These are phyloP conservation scores for Crepidodera aurea DNA, from an alignment of 2,888 invertebrate species.

Conservation along the genomic window DNA sequence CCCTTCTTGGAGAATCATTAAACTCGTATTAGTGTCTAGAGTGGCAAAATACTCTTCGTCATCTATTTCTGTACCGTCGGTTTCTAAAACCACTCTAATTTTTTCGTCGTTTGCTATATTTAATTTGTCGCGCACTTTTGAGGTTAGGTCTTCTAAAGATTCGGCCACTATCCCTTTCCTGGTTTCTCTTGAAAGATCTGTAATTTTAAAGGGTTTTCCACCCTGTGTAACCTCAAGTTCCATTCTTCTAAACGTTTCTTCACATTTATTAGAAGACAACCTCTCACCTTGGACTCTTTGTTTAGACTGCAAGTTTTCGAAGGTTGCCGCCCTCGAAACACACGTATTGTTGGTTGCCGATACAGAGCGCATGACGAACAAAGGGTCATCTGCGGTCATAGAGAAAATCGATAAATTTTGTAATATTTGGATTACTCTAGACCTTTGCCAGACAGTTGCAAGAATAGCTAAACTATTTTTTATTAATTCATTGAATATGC, in stretches of 20 bases:
- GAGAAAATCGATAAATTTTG: conserved; percentile 32
- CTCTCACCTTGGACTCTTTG: conserved; percentile 9
- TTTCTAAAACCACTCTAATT: conserved; percentile 85
- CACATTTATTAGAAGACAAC: conserved; percentile 7
- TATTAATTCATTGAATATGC: neutral
- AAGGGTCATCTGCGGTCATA: conserved; percentile 47
- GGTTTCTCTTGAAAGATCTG: conserved; percentile 80
- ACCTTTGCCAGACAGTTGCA: conserved; percentile 5
- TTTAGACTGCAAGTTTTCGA: conserved; percentile 24
- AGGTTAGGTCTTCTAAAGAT: conserved; percentile 79
- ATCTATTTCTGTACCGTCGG: conserved; percentile 94
- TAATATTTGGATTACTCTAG: conserved; percentile 17
- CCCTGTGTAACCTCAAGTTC: conserved; percentile 63
- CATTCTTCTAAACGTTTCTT: conserved; percentile 57
- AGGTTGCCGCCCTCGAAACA: conserved; percentile 48
- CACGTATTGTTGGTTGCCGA: conserved; percentile 35
- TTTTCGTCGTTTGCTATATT: conserved; percentile 69
- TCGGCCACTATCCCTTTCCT: conserved; percentile 84
- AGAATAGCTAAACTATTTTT: neutral
- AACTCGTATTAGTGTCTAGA: conserved; percentile 84
- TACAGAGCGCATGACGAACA: conserved; percentile 46
- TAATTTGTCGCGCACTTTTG: conserved; percentile 79
- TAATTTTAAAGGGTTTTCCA: conserved; percentile 79
- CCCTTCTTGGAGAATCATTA: conserved; percentile 78
- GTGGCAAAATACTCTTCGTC: conserved; percentile 95